These are phyloP conservation scores for Chromobotia macracanthus DNA, from an alignment of 2,797 vertebrate species.

Conservation along the genomic window DNA sequence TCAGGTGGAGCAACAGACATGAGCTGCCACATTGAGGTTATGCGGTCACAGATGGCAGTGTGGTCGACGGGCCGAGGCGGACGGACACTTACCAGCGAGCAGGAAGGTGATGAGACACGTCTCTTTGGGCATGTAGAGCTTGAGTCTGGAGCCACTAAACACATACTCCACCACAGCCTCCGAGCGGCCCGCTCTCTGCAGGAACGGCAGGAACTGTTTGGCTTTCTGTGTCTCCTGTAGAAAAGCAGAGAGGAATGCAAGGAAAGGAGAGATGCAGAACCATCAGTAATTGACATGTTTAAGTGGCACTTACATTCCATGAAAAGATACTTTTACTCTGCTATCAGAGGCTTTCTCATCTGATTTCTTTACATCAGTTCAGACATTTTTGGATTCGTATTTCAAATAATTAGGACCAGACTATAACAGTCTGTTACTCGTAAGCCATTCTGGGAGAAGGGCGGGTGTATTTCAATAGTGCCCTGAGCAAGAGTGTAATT, in stretches of 20 bases:
- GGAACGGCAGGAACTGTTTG: conserved; percentile 96
- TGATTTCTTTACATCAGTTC: not conserved
- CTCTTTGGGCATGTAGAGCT: conserved; percentile 98
- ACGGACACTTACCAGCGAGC: conserved; percentile 85
- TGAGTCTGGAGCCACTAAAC: conserved; percentile 96
- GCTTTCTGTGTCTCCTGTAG: conserved; percentile 95
- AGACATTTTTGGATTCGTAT: not conserved
- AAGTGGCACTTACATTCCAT: not conserved
- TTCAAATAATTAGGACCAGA: not conserved
- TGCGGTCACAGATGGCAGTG: conserved; percentile 23
- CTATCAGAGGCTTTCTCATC: not conserved
- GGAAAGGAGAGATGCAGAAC: too few relatives aligned
- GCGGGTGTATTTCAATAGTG: conserved; percentile 26
- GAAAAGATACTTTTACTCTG: not conserved
- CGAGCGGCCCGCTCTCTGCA: conserved; percentile 93
- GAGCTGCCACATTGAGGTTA: conserved; percentile 36
- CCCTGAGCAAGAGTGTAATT: conserved; percentile 1
- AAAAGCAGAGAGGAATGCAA: not conserved
- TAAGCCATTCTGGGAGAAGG: not conserved
- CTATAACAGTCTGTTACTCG: not conserved
- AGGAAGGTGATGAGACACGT: conserved; percentile 98
- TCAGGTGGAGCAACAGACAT: conserved; percentile 15
- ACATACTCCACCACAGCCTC: conserved; percentile 97
- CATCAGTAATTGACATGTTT: not conserved
- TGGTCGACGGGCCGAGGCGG: conserved; percentile 4